Percentiles rank a stretch among this genome's conserved stretches.
phyloP scores from a whole-genome alignment of 2,113 vertebrate species.

The Lycocorax pyrrhopterus region DNA sequence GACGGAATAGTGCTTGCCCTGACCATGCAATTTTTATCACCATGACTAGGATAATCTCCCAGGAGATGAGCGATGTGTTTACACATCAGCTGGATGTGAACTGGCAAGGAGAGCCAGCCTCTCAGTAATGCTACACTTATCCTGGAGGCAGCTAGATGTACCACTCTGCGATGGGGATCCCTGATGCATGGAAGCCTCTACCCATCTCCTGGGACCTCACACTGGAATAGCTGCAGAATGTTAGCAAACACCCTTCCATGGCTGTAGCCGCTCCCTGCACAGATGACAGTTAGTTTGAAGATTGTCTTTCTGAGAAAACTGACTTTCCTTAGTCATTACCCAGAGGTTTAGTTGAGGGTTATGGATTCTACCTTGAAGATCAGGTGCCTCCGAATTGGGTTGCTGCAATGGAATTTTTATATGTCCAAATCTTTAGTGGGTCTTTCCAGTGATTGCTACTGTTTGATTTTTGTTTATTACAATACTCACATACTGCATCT shows the following conservation, averaged over 20 bases:
- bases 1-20: not conserved
- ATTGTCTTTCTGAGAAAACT: not conserved
- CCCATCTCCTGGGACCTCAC: not conserved
- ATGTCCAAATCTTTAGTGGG: not conserved
- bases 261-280: not conserved
- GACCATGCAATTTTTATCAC: not conserved
- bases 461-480: not conserved
- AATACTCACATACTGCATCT: not conserved
- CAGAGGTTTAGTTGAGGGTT: not conserved
- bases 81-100: not conserved
- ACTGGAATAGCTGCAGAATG: not conserved
- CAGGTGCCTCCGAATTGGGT: rapidly evolving
- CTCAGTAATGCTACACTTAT: not conserved
- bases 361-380: not conserved
- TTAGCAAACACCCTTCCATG: not conserved
- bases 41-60: not conserved
- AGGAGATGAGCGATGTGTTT: not conserved
- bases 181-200: not conserved
- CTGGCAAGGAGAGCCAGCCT: not conserved
- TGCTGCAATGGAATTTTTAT: not conserved
- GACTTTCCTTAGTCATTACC: not conserved
- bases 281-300: not conserved
- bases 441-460: not conserved
- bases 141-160: not conserved
- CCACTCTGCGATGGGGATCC: not conserved